Evolutionary conservation across 1,140 invertebrate genomes (phyloP), one percentile per base, ranked within the genome.

Genomic region (Cherax quadricarinatus): DNA sequence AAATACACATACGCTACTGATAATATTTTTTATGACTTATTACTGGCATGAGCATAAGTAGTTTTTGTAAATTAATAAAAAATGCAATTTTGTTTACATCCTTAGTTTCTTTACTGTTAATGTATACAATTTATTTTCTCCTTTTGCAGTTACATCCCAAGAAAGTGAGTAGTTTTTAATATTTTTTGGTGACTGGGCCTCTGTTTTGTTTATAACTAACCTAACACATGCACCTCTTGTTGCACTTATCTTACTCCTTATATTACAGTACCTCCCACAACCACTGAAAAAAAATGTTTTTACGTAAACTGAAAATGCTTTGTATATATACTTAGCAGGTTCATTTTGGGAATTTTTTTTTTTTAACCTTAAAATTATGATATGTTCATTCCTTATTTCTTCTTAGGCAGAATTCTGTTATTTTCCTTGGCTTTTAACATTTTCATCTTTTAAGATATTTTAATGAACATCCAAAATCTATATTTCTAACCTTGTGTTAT

Each of bases 111-210:
- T 75, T 75, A 75, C 30, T 4, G 70, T 75, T 30, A 75, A 75
- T 75, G 70, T 75, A 18, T 18, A 24, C 18, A 75, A 75, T 75
- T 75, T 75, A 75, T 75, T 75, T 75, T 75, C n/a, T 75, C 70
- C 70, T 75, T 75, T 75, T 75, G n/a, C 70, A 75, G 70, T 75
- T 75, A 75, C 70, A 75, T 75, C 70, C 70, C 21, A 75, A 75
- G 24, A 75, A 75, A 75, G 70, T 75, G 70, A 75, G 70, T 75
- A 75, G 18, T 75, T 75, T 75, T 75, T 21, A 30, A 75, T 24
- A 75, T 6, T 75, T 75, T 24, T 75, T 24, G 70, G 70, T 75
- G 70, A n/a, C 24, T 75, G 70, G 70, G 70, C 70, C 24, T 75
- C 4, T 75, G 70, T 24, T 75, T 30, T 7, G 62, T 66, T 66